phyloP scores from a whole-genome alignment of 1,140 invertebrate species.

The Heliconius hermathena region DNA sequence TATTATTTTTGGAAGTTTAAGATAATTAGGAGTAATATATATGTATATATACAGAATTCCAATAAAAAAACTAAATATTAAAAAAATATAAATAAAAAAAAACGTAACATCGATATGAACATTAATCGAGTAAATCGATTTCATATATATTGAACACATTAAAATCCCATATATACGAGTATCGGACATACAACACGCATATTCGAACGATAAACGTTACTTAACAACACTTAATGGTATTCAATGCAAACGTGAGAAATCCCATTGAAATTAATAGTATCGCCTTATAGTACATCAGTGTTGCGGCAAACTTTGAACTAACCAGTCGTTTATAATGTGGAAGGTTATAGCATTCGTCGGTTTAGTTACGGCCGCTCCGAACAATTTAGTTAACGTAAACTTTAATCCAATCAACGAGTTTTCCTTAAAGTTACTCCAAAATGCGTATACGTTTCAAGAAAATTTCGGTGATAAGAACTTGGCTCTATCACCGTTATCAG shows the following conservation, averaged over 20 bases:
- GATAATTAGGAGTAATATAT: too few species aligned
- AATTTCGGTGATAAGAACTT: constrained; percentile 65
- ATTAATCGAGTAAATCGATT: constrained; percentile 13
- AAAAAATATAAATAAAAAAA: not conserved
- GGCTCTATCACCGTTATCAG: constrained; percentile 76
- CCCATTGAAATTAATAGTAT: constrained; percentile 62
- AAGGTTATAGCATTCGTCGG: constrained; percentile 53
- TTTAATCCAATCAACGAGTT: constrained; percentile 65
- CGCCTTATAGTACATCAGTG: constrained; percentile 51
- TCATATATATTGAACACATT: constrained; percentile 29
- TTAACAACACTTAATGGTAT: constrained; percentile 59
- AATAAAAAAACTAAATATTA: too few species aligned
- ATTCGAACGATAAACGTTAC: constrained; percentile 52
- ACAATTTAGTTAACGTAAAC: constrained; percentile 42
- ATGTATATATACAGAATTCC: too few species aligned
- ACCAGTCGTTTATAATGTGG: constrained; percentile 59
- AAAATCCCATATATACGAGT: constrained; percentile 37
- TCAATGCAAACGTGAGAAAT: constrained; percentile 66
- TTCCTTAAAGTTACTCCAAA: constrained; percentile 61
- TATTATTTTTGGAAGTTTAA: too few species aligned
- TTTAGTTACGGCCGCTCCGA: constrained; percentile 55
- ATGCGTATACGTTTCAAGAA: constrained; percentile 65
- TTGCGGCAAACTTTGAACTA: constrained; percentile 51
- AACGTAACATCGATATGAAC: not conserved
- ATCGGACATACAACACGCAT: constrained; percentile 32